Conservation (phyloP, 2,888 invertebrate species). For the Mechanitis mazaeus region DNA sequence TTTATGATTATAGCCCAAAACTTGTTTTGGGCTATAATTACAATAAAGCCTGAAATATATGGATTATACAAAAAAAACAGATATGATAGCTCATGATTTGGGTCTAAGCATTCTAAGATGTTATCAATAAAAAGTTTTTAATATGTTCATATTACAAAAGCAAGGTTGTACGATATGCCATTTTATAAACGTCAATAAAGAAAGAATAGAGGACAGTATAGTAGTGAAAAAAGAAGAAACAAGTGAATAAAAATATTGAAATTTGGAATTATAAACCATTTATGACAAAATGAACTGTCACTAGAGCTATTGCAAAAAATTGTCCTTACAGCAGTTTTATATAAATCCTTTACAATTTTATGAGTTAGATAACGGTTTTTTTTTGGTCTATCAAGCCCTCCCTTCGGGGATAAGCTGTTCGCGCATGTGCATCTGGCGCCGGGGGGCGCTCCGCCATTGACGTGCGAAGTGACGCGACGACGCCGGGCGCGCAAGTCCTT, state of each 20-base stretch:
- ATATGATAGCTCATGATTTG: no score
- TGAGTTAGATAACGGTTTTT: constrained; percentile 42
- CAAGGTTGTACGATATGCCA: background rate
- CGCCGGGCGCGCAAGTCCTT: constrained; percentile 34
- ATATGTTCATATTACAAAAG: no score
- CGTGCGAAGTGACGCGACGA: constrained; percentile 27
- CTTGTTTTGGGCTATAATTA: no score
- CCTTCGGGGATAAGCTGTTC: constrained; percentile 64
- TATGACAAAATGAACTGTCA: constrained; percentile 28
- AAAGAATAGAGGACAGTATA: background rate
- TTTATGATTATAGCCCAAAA: no score
- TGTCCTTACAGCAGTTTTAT: constrained; percentile 23
- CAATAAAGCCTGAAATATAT: no score
- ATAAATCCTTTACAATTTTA: constrained; percentile 35
- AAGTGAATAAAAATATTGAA: constrained; percentile 8
- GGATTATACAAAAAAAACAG: no score
- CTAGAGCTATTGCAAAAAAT: constrained; percentile 11
- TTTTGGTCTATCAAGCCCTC: constrained; percentile 41
- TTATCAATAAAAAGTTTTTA: no score
- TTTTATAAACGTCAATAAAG: background rate
- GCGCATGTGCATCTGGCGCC: constrained; percentile 67
- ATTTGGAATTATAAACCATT: constrained; percentile 17
- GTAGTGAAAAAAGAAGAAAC: background rate
- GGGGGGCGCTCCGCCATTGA: constrained; percentile 53
- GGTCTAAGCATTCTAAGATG: no score